phyloP scores from a whole-genome alignment of 1,140 invertebrate genomes.

The Harlomillsia oculata region DNA sequence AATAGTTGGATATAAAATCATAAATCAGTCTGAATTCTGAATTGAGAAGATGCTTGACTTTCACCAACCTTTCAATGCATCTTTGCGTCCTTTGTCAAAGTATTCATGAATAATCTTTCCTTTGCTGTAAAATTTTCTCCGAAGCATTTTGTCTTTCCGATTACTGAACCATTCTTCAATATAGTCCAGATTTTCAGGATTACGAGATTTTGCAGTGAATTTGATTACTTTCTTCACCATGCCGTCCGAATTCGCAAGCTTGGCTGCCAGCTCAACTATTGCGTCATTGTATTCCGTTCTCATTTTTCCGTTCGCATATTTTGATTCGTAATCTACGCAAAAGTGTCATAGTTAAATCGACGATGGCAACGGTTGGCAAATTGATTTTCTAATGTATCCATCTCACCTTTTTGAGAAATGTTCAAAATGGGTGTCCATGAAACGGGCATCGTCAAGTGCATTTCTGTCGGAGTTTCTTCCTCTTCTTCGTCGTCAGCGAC shows the following conservation, averaged over 20 bases:
- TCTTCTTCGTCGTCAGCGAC: conserved; percentile 39
- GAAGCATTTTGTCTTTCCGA: conserved; percentile 55
- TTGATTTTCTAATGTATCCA: background rate
- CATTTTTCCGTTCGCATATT: conserved; percentile 64
- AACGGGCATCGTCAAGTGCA: conserved; percentile 66
- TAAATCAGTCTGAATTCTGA: too few species aligned
- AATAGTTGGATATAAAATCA: background rate
- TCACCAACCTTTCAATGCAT: conserved; percentile 54
- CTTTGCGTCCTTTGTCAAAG: conserved; percentile 57
- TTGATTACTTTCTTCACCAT: conserved; percentile 56
- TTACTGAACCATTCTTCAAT: conserved; percentile 61
- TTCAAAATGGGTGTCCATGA: conserved; percentile 65
- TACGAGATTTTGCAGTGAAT: conserved; percentile 52
- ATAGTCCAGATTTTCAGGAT: conserved; percentile 49
- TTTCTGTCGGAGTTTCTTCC: conserved; percentile 46
- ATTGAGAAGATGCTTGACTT: background rate
- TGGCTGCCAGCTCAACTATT: conserved; percentile 63
- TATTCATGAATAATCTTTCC: conserved; percentile 52
- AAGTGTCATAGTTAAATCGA: background rate
- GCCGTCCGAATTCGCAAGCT: conserved; percentile 61
- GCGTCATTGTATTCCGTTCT: conserved; percentile 62
- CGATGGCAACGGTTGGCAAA: background rate
- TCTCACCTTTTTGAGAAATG: conserved; percentile 54
- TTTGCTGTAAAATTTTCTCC: conserved; percentile 50
- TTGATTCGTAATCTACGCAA: conserved; percentile 56